Evolutionary conservation across 2,113 vertebrate genomes (phyloP).

Genomic region (Oceanodroma tethys): DNA sequence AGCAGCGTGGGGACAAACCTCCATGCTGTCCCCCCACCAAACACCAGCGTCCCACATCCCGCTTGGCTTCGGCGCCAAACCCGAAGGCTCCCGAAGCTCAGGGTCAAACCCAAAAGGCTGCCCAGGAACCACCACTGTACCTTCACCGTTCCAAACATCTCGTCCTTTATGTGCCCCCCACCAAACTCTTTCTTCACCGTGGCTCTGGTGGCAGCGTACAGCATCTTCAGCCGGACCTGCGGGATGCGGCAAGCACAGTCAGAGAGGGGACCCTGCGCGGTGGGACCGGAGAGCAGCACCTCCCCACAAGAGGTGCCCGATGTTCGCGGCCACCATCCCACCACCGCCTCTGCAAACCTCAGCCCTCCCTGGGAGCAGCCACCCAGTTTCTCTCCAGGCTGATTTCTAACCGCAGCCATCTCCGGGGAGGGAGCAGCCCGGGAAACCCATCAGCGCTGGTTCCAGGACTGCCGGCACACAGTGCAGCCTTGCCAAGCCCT

Average conservation of each 20-base stretch:
- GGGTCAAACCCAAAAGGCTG: neutral
- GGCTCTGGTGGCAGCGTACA: slow-evolving; percentile 95
- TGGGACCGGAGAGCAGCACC: neutral
- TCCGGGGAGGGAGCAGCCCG: neutral
- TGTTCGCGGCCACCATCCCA: neutral
- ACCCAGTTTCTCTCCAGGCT: neutral
- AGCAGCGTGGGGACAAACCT: accelerated
- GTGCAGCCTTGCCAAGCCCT: accelerated
- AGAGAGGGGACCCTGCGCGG: neutral
- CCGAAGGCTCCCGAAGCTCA: neutral
- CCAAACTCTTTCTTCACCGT: slow-evolving; percentile 99
- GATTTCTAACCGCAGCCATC: neutral
- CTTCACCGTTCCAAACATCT: slow-evolving; percentile 95
- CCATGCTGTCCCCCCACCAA: no score
- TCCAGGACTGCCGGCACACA: accelerated
- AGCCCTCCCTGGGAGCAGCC: neutral
- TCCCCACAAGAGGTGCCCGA: neutral
- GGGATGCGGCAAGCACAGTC: accelerated
- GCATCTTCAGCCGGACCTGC: slow-evolving; percentile 97
- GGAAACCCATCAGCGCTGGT: neutral
- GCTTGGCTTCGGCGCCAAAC: accelerated
- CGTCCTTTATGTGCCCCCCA: slow-evolving; percentile 93
- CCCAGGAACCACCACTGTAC: slow-evolving; percentile 38
- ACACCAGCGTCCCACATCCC: neutral
- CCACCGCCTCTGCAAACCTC: neutral